These are phyloP conservation scores for Drosophila anomalata DNA, from an alignment of 2,888 invertebrate genomes.

Conservation along the genomic window DNA sequence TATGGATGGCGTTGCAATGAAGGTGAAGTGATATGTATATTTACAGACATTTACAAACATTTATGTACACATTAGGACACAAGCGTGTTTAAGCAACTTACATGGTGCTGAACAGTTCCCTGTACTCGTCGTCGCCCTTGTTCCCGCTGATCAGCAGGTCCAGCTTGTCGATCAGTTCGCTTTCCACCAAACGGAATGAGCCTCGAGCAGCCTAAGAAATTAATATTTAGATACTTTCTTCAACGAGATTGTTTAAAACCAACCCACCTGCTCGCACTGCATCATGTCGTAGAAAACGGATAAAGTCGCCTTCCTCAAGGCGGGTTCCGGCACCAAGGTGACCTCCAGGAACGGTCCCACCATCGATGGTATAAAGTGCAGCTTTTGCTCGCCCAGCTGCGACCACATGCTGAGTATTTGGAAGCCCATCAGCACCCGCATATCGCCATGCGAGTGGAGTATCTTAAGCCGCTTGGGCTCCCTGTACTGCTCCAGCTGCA, in stretches of 20 bases:
- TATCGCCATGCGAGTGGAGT: slow-evolving; percentile 92
- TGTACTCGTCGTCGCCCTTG: slow-evolving; percentile 96
- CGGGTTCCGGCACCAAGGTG: slow-evolving; percentile 93
- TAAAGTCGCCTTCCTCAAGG: slow-evolving; percentile 93
- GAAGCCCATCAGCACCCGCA: slow-evolving; percentile 96
- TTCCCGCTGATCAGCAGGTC: slow-evolving; percentile 96
- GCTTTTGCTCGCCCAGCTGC: slow-evolving; percentile 93
- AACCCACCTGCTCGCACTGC: slow-evolving; percentile 90
- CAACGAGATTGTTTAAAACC: not conserved
- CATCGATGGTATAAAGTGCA: slow-evolving; percentile 95
- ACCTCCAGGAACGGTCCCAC: slow-evolving; percentile 97
- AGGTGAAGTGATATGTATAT: slow-evolving; percentile 59
- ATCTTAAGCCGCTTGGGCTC: slow-evolving; percentile 91
- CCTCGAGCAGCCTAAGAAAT: slow-evolving; percentile 87
- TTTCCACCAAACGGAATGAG: slow-evolving; percentile 95
- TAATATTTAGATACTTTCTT: not conserved
- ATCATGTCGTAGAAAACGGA: slow-evolving; percentile 98
- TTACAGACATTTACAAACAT: slow-evolving; percentile 56
- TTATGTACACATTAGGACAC: slow-evolving; percentile 26
- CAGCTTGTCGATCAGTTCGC: slow-evolving; percentile 96
- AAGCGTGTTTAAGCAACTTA: slow-evolving; percentile 86
- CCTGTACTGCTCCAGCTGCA: slow-evolving; percentile 93
- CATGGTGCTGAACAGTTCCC: slow-evolving; percentile 97
- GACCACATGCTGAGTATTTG: slow-evolving; percentile 97
- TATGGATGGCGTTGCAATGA: slow-evolving; percentile 76